Percentiles rank a stretch among this genome's conserved stretches.
phyloP scores from a whole-genome alignment of 1,140 invertebrate species.

The Drosophila suzukii region DNA sequence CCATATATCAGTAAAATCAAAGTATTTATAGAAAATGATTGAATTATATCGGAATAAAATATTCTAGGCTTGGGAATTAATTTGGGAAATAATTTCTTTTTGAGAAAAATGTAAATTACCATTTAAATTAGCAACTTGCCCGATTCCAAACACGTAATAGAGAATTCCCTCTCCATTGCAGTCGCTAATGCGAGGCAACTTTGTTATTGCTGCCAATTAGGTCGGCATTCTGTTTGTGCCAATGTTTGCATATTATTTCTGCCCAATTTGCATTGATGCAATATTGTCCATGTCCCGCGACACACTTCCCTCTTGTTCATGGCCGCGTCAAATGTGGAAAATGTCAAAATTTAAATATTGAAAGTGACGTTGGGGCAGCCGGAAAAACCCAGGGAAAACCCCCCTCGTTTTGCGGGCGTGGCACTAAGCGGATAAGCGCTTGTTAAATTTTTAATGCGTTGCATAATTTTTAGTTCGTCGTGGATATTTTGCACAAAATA shows the following conservation, averaged over 20 bases:
- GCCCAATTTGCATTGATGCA: constrained; percentile 74
- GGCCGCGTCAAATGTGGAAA: constrained; percentile 38
- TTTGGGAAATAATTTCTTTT: background rate
- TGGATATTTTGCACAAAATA: constrained; percentile 69
- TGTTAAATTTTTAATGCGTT: constrained; percentile 82
- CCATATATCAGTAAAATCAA: no score
- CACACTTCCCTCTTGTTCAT: background rate
- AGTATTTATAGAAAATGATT: no score
- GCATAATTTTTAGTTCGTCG: constrained; percentile 77
- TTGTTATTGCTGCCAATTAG: constrained; percentile 74
- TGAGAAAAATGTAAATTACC: constrained; percentile 5
- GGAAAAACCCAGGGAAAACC: no score
- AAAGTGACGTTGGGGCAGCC: constrained; percentile 57
- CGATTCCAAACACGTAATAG: constrained; percentile 46
- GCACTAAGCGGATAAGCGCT: constrained; percentile 80
- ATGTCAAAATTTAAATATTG: constrained; percentile 81
- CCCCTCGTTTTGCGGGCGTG: constrained; percentile 51
- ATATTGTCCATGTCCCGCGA: constrained; percentile 26
- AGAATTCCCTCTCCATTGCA: constrained; percentile 1
- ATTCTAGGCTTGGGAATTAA: no score
- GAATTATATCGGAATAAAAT: no score
- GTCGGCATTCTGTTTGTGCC: constrained; percentile 54
- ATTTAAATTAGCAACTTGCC: constrained; percentile 13
- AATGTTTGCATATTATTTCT: constrained; percentile 78
- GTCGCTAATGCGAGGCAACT: constrained; percentile 28